Evolutionary conservation across 2,113 vertebrate genomes (phyloP).

Genomic region (Pteropus alecto): DNA sequence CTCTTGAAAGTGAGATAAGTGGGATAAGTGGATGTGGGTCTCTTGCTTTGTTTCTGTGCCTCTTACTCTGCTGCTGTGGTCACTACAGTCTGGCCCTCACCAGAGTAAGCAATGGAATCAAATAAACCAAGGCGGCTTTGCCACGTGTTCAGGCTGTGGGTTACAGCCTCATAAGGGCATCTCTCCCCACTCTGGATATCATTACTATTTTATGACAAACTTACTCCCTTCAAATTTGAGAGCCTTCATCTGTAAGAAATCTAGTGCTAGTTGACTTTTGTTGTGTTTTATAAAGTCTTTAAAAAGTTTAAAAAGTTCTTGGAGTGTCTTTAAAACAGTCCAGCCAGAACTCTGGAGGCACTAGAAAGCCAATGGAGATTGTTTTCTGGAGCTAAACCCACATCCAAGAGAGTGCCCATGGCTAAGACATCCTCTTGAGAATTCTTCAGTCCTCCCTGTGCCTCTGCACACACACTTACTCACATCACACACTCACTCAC

Average conservation of each 20-base stretch:
- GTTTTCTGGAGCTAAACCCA: neutral
- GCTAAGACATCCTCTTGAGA: neutral
- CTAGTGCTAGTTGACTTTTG: neutral
- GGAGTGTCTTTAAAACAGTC: neutral
- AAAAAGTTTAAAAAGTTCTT: neutral
- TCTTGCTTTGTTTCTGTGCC: neutral
- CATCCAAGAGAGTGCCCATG: too few species aligned
- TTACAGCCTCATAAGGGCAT: neutral
- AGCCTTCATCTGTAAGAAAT: neutral
- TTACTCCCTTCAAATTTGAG: neutral
- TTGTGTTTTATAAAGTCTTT: neutral
- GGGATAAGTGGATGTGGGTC: neutral
- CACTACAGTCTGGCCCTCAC: neutral
- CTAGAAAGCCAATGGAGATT: neutral
- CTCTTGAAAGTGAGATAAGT: neutral
- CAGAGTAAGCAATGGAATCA: neutral
- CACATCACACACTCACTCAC: neutral
- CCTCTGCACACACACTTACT: neutral
- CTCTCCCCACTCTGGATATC: neutral
- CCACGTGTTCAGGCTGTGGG: fast-evolving
- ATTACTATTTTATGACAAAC: neutral
- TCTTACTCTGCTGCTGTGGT: neutral
- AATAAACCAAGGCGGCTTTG: too few species aligned
- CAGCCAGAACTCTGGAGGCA: neutral
- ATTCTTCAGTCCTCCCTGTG: neutral